Conservation (phyloP, 2,797 vertebrate genomes). For the Bradypodion pumilum region DNA sequence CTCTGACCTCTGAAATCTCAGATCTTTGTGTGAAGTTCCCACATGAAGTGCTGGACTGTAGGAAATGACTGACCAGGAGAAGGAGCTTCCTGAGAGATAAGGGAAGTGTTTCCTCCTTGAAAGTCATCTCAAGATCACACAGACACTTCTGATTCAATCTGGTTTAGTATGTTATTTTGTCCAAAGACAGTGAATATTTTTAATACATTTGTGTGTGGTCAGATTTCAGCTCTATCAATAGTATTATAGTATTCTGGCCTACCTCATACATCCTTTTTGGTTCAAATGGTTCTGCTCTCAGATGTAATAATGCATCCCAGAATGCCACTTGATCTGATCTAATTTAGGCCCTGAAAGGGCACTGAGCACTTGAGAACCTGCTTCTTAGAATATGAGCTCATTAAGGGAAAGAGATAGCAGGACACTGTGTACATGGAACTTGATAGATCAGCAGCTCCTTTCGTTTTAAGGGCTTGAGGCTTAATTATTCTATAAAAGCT, state of each 20-base stretch:
- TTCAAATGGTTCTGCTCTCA: neutral
- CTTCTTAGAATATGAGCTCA: slow-evolving; percentile 20
- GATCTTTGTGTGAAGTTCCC: too few relatives aligned
- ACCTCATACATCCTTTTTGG: neutral
- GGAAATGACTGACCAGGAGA: too few relatives aligned
- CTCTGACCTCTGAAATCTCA: too few relatives aligned
- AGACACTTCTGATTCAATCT: too few relatives aligned
- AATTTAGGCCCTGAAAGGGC: slow-evolving; percentile 17
- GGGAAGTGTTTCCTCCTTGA: too few relatives aligned
- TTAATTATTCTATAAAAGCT: slow-evolving; percentile 19
- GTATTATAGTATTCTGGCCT: neutral
- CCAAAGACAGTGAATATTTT: too few relatives aligned
- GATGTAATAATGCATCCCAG: neutral
- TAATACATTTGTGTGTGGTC: too few relatives aligned
- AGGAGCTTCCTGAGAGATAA: too few relatives aligned
- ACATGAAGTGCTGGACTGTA: too few relatives aligned
- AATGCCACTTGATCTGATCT: neutral
- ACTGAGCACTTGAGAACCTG: slow-evolving; percentile 4
- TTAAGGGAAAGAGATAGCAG: slow-evolving; percentile 2
- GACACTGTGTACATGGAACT: neutral
- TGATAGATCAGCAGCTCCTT: neutral
- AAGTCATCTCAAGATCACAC: too few relatives aligned
- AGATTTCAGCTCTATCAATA: too few relatives aligned
- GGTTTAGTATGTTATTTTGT: too few relatives aligned
- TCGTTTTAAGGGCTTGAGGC: neutral